Evolutionary conservation across 2,113 vertebrate genomes (phyloP).

Genomic region (Hypocryptadius cinnamomeus): DNA sequence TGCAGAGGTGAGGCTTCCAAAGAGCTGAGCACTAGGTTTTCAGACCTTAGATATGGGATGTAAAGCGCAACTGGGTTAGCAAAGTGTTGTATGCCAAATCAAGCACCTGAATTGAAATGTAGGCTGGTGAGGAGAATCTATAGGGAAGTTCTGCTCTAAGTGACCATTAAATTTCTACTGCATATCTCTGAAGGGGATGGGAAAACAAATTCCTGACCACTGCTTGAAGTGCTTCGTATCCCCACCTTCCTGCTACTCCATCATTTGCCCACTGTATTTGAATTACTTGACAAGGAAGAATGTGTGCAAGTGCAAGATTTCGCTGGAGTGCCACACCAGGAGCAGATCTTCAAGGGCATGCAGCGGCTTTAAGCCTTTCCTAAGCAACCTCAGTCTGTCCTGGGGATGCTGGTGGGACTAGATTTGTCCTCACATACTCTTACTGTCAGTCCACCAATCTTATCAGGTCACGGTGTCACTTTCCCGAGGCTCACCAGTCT

Average conservation of each 20-base stretch:
- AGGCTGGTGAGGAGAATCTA: neutral
- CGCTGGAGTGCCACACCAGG: neutral
- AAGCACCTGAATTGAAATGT: neutral
- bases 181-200: neutral
- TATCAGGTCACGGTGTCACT: neutral
- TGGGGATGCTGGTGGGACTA: neutral
- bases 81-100: neutral
- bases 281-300: neutral
- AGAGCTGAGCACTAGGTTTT: neutral
- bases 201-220: neutral
- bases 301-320: neutral
- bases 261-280: neutral
- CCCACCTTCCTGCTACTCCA: neutral
- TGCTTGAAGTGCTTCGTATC: neutral
- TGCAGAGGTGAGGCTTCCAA: neutral
- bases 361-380: neutral
- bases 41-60: neutral
- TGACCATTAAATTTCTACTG: neutral
- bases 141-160: neutral
- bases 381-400: neutral
- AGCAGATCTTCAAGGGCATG: neutral
- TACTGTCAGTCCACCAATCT: neutral
- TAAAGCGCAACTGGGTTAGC: neutral
- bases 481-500: neutral
- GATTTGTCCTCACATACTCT: neutral